Base-by-base conservation (phyloP, 1,140 invertebrate genomes). In the Micrasema minimum region DNA sequence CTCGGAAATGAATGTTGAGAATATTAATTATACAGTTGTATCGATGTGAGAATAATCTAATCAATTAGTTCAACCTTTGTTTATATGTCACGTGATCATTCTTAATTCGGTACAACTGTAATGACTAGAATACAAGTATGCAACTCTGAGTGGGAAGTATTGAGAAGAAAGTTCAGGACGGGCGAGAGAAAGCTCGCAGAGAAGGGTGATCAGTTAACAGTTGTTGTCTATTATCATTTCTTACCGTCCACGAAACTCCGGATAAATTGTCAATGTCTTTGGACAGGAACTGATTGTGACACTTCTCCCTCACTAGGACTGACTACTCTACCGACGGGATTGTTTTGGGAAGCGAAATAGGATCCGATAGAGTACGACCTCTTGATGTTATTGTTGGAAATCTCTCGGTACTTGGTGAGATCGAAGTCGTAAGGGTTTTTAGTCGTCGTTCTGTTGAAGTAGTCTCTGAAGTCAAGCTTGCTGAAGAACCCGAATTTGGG, bases 401-500 rank as follows among this genome's bases (percentile, higher is more conserved):
- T 75, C 61, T 81, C 76, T 57, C 79, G 77, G 57, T 80, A 76
- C 61, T 80, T 75, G 10, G 71, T 64, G 4, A 73, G 43, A 26
- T 78, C 78, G 74, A 84, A 84, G 75, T 84, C 78, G 71, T 84
- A 84, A 12, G 82, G 82, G 76, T 76, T 81, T 72, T 82, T 83
- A 0, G 83, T 85, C 0, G 83, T 85, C 10, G 77, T 76, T 45
- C 79, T 72, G 48, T 77, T 77, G 71, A 81, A 82, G 66, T 79
- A 84, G 62, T 74, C 80, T 31, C 81, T 79, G 22, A 81, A 77
- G 10, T 83, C 81, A 16, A 80, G 79, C 76, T 83, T 83, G 51
- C 69, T 80, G 51, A 80, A 80, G 74, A 81, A 83, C 2, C 82
- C 81, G 35, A 76, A 71, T 76, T 79, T 83, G 9, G 71, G 64